Base-by-base conservation (phyloP, 2,888 invertebrate species). In the Spodoptera littoralis region DNA sequence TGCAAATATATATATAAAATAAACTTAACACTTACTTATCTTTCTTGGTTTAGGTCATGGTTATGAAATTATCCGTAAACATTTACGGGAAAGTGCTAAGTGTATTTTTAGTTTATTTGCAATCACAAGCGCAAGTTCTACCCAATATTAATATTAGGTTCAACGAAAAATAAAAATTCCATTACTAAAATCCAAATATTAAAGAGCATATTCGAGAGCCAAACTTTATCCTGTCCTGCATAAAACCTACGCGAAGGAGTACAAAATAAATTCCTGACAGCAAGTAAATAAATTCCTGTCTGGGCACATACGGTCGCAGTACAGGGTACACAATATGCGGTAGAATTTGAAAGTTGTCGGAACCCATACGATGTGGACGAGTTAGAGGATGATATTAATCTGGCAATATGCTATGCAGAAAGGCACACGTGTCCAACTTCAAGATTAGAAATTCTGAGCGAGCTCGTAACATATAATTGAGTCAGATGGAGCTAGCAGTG, bases 381-480 rank as follows among this genome's bases (percentile, higher is more conserved):
- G 81, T 76, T 80, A 77, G 76, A 75, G 71, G 78, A 79, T 86
- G 88, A 92, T 91, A 92, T 92, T 92, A 92, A 92, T 93, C 92
- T 90, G 84, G 86, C 85, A 88, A 89, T 89, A 90, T 92, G 90
- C 89, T 86, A 86, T 88, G 86, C 89, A 84, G 85, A 36, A 5
- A 84, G 80, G 80, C 84, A 88, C 86, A 89, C 86, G 86, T 80
- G 82, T 80, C 80, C 85, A 88, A 91, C 88, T 90, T 87, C 84
- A 65, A 74, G 74, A 78, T 78, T 78, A 74, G 68, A 78, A 69
- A 74, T 78, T 65, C 90, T 80, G 82, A 83, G 81, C 82, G 73
- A 81, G 80, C 83, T 84, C 86, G 85, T 87, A 87, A 88, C 88
- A 88, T 65, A 76, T 90, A 90, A 92, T 90, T 88, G 89, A 91